phyloP scores from a whole-genome alignment of 2,888 invertebrate genomes.

The Drosophila sordidapex region DNA sequence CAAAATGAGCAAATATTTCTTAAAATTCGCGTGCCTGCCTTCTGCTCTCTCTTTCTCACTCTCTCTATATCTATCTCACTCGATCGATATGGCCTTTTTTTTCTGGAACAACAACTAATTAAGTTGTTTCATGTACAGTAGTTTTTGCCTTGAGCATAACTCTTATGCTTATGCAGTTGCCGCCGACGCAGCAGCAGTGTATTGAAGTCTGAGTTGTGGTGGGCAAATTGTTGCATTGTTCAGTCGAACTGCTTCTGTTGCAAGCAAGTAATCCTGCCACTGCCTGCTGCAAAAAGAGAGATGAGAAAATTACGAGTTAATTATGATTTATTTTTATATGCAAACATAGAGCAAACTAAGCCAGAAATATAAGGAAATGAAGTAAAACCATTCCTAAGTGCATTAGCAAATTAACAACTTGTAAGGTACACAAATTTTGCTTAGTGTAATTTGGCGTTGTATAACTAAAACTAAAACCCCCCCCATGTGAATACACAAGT shows the following conservation, averaged over 20 bases:
- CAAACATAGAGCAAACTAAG: background rate
- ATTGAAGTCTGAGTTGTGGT: slow-evolving; percentile 63
- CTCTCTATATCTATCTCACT: background rate
- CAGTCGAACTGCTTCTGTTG: slow-evolving; percentile 35
- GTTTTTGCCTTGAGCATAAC: slow-evolving; percentile 73
- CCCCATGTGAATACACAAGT: background rate
- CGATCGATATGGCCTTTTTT: slow-evolving; percentile 32
- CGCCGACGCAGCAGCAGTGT: slow-evolving; percentile 48
- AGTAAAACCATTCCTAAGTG: slow-evolving; percentile 17
- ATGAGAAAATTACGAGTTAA: slow-evolving; percentile 44
- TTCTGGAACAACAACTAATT: slow-evolving; percentile 73
- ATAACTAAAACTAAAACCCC: background rate
- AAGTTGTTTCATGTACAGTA: slow-evolving; percentile 76
- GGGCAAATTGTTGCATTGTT: slow-evolving; percentile 73
- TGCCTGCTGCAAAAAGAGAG: slow-evolving; percentile 25
- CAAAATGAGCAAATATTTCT: slow-evolving; percentile 75
- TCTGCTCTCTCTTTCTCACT: slow-evolving; percentile 1
- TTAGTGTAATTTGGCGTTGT: background rate
- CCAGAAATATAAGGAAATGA: background rate
- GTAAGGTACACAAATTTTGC: background rate
- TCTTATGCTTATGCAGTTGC: slow-evolving; percentile 63
- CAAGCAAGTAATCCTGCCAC: slow-evolving; percentile 36
- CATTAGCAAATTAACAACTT: slow-evolving; percentile 32
- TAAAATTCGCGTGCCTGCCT: slow-evolving; percentile 48
- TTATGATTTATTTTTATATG: slow-evolving; percentile 48